A percentile compares a stretch with the other conserved stretches of the same genome.
Evolutionary conservation across 2,888 invertebrate genomes (phyloP).

Genomic region (Eupithecia abbreviata): DNA sequence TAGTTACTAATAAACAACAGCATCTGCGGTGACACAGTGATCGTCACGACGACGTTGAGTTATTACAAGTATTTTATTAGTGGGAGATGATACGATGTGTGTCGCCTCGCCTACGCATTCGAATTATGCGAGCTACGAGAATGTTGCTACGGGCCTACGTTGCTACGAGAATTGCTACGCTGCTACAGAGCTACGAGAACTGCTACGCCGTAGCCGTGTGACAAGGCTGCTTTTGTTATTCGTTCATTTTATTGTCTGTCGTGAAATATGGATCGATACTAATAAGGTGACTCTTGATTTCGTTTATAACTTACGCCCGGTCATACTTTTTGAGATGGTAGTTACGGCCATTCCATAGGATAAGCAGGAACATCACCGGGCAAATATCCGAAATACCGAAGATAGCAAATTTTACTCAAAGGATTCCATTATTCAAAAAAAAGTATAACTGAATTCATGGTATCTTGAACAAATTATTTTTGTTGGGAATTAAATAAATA

Average conservation of each 20-base stretch:
- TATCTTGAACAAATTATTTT: no score
- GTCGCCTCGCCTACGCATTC: background rate
- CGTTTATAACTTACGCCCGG: no score
- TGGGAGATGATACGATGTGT: background rate
- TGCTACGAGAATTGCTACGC: background rate
- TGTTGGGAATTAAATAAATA: no score
- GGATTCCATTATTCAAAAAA: no score
- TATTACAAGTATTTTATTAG: background rate
- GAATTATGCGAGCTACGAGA: slow-evolving; percentile 5
- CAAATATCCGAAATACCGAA: no score
- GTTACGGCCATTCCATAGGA: no score
- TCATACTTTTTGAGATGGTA: no score
- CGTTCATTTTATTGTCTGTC: background rate
- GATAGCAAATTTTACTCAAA: no score
- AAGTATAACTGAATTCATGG: no score
- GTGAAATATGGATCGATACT: background rate
- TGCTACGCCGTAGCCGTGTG: background rate
- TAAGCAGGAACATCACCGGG: no score
- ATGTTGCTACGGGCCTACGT: background rate
- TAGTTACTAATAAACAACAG: background rate
- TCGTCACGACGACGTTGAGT: background rate
- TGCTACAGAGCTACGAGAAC: background rate
- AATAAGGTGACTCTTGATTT: background rate
- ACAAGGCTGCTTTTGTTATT: background rate
- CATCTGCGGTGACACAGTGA: background rate